Evolutionary conservation across 2,888 invertebrate species (phyloP), one percentile per base, ranked within the genome.

Genomic region (Rhyacophila evoluta): DNA sequence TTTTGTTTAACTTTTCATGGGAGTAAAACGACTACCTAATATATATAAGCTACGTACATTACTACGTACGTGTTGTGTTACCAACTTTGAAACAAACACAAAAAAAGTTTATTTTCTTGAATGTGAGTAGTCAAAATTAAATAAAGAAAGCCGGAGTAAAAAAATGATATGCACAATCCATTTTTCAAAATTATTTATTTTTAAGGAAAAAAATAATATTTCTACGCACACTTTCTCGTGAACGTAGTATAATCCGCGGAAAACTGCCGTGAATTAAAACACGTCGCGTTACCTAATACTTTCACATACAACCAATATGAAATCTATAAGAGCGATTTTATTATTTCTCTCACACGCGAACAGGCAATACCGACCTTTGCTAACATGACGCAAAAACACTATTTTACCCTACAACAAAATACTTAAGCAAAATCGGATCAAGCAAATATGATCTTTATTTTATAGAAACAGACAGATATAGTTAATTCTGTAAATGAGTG

Each of bases 231-330:
- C 55, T 55, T 55, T 25, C 19, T 55, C 5, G 0, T 8, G 80
- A 78, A 75, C 78, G 11, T 72, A 80, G 69, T 80, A 75, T n/a
- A 80, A 15, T 70, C 33, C 11, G 25, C 69, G 69, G 36, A 71
- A 28, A 69, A 33, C 74, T 69, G 69, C 19, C 68, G 80, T 73
- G 77, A 80, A 80, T 75, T 77, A 75, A 79, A 79, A 79, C 80
- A 75, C 68, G 76, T 73, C 68, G 69, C 27, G 78, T 81, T 81
- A 81, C 78, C 81, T 79, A 79, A 81, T 79, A 81, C 81, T 81
- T 81, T 81, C 81, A 79, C 81, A 81, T 81, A 81, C 76, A 79
- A 68, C 71, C 79, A 75, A 79, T 79, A 75, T 79, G 69, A 81
- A 81, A 81, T 81, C 77, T 81, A 74, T 79, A 72, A 76, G 79